Percentiles rank a stretch among this genome's conserved stretches.
Conservation (phyloP, 2,888 invertebrate species). For the Athripsodes cinereus region DNA sequence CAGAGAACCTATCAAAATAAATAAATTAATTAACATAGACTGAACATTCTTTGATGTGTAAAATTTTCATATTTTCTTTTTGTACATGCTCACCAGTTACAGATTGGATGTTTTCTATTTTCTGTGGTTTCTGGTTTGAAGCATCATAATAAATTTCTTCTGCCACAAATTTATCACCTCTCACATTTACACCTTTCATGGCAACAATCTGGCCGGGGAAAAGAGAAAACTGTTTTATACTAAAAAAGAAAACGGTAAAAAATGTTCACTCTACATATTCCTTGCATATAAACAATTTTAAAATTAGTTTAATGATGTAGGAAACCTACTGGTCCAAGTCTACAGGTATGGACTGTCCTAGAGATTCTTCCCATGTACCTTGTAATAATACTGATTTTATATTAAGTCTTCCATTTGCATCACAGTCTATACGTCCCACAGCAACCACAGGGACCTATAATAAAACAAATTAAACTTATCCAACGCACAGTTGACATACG, state of each 20-base stretch:
- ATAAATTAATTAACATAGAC: neutral
- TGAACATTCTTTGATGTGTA: no score
- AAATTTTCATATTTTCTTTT: neutral
- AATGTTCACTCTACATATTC: neutral
- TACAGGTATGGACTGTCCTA: slow-evolving; percentile 45
- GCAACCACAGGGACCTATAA: slow-evolving; percentile 40
- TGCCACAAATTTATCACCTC: slow-evolving; percentile 61
- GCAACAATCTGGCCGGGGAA: slow-evolving; percentile 78
- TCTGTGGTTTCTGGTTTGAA: slow-evolving; percentile 14
- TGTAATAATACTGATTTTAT: slow-evolving; percentile 64
- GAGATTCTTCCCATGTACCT: slow-evolving; percentile 52
- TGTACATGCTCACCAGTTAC: slow-evolving; percentile 20
- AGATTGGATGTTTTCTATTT: slow-evolving; percentile 15
- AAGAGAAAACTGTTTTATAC: slow-evolving; percentile 56
- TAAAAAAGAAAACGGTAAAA: slow-evolving; percentile 29
- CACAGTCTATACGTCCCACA: slow-evolving; percentile 71
- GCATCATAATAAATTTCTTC: slow-evolving; percentile 59
- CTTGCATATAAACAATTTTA: neutral
- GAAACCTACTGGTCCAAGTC: slow-evolving; percentile 43
- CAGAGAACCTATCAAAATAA: slow-evolving; percentile 46
- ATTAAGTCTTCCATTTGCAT: slow-evolving; percentile 67
- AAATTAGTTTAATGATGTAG: neutral
- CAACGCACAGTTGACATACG: no score
- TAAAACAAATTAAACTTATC: no score
- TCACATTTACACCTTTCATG: slow-evolving; percentile 65